Percentiles rank a stretch among this genome's conserved stretches.
Evolutionary conservation across 2,113 vertebrate genomes (phyloP).

Genomic region (Pampusana beccarii): DNA sequence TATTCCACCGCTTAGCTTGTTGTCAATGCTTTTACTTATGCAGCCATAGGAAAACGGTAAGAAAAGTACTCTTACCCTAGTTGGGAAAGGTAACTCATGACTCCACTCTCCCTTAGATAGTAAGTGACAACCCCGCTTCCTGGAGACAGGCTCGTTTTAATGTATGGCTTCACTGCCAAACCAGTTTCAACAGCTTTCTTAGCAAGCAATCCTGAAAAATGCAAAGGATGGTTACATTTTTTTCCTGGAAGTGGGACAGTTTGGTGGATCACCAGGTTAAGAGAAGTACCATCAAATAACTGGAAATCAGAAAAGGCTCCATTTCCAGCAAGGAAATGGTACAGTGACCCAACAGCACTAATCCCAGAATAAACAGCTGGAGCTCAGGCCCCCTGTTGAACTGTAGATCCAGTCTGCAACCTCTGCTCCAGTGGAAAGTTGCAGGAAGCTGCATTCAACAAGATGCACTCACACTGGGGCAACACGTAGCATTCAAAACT

Average conservation of each 20-base stretch:
- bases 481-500: not conserved
- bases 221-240: not conserved
- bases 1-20: not conserved
- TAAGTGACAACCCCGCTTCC: constrained; percentile 98
- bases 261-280: not conserved
- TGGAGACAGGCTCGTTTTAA: constrained; percentile 97
- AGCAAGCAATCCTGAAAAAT: constrained; percentile 86
- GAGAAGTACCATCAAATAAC: not conserved
- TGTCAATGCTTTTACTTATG: not conserved
- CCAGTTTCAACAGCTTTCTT: constrained; percentile 91
- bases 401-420: not conserved
- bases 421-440: not conserved
- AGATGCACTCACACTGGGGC: not conserved
- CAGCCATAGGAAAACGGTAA: not conserved
- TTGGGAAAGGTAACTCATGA: constrained; percentile 88
- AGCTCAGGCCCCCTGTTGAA: not conserved
- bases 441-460: not conserved
- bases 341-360: not conserved
- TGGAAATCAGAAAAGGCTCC: not conserved
- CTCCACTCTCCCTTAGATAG: constrained; percentile 92
- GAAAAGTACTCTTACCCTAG: constrained; percentile 79
- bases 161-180: constrained; percentile 90
- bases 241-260: not conserved
- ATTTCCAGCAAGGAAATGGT: not conserved
- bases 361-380: not conserved